Evolutionary conservation across 2,888 invertebrate genomes (phyloP).

Genomic region (Choreutis nemorana): DNA sequence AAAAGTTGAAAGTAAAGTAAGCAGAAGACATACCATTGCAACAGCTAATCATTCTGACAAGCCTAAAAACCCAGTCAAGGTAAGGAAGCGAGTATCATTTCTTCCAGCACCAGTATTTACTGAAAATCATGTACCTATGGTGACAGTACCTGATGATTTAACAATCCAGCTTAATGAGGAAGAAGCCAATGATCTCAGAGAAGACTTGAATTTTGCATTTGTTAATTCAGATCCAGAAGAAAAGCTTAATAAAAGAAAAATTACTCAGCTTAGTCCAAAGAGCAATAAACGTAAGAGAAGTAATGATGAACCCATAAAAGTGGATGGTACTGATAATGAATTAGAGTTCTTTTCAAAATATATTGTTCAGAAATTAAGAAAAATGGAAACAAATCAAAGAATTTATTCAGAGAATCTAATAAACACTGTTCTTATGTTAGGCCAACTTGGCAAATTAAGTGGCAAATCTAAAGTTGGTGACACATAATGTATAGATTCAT

Average conservation of each 20-base stretch:
- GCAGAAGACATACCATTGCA: constrained; percentile 37
- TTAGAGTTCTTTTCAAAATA: constrained; percentile 58
- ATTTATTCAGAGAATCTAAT: constrained; percentile 59
- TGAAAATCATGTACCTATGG: constrained; percentile 56
- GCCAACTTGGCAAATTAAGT: constrained; percentile 47
- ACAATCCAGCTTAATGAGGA: constrained; percentile 59
- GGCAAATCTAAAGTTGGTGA: constrained; percentile 51
- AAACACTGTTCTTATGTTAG: constrained; percentile 57
- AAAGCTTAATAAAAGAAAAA: constrained; percentile 25
- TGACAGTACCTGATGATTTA: constrained; percentile 56
- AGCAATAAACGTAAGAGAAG: constrained; percentile 31
- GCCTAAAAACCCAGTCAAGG: constrained; percentile 37
- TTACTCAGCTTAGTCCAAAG: constrained; percentile 24
- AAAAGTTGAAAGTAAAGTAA: constrained; percentile 21
- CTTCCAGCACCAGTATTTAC: constrained; percentile 50
- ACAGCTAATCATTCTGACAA: constrained; percentile 19
- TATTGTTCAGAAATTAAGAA: constrained; percentile 52
- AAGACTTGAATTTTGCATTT: constrained; percentile 41
- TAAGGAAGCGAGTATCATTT: constrained; percentile 50
- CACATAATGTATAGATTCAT: constrained; percentile 15
- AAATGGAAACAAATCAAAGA: constrained; percentile 58
- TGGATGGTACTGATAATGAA: constrained; percentile 41
- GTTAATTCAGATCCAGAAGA: constrained; percentile 21
- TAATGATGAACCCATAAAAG: constrained; percentile 23
- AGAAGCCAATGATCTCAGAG: constrained; percentile 46